Evolutionary conservation across 2,888 invertebrate genomes (phyloP).

Genomic region (Acanthosepion pharaonis): DNA sequence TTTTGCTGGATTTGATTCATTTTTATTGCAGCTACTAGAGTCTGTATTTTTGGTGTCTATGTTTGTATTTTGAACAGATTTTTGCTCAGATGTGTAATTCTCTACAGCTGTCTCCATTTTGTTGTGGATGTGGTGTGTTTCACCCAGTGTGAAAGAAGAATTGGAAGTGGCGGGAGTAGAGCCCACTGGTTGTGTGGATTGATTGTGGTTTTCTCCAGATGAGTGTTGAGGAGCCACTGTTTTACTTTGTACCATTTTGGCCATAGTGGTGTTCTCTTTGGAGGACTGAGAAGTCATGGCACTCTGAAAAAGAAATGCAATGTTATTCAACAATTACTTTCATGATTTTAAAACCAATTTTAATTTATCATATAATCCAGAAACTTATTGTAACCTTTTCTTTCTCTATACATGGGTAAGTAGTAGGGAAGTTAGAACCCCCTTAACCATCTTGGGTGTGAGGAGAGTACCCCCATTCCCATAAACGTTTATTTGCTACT

Average conservation of each 20-base stretch:
- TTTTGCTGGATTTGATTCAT: slow-evolving; percentile 15
- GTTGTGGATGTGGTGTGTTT: slow-evolving; percentile 51
- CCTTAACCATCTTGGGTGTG: too few relatives aligned
- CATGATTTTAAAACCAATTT: too few relatives aligned
- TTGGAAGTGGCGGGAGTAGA: slow-evolving; percentile 43
- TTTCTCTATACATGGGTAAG: too few relatives aligned
- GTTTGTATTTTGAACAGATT: slow-evolving; percentile 47
- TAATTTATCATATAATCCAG: too few relatives aligned
- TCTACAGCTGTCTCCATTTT: background rate
- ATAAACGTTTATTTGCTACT: too few relatives aligned
- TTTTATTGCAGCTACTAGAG: background rate
- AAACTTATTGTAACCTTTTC: too few relatives aligned
- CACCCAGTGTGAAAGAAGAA: slow-evolving; percentile 49
- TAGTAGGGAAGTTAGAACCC: too few relatives aligned
- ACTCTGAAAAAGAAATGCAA: background rate
- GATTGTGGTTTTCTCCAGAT: slow-evolving; percentile 38
- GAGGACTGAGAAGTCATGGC: background rate
- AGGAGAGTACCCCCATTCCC: too few relatives aligned
- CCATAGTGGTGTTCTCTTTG: background rate
- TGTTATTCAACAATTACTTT: too few relatives aligned
- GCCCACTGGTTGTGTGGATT: slow-evolving; percentile 35
- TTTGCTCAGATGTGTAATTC: background rate
- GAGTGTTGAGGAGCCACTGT: background rate
- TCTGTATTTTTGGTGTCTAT: slow-evolving; percentile 46
- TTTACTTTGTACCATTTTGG: background rate